These are phyloP conservation scores for Eristalis arbustorum DNA, from an alignment of 2,888 invertebrate genomes.

Conservation along the genomic window DNA sequence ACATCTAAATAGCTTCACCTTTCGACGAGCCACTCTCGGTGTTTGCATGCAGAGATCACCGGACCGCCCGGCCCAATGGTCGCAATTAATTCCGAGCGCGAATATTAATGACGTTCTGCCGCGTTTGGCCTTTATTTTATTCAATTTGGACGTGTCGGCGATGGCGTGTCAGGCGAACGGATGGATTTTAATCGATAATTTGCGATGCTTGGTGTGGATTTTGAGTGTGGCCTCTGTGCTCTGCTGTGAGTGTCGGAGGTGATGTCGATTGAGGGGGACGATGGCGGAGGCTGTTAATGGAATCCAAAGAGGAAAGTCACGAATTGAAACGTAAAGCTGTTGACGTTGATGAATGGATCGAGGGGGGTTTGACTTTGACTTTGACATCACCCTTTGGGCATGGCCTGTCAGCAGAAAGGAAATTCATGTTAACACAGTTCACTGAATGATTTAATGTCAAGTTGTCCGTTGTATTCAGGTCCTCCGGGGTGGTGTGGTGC, in stretches of 20 bases:
- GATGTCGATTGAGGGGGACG: background rate
- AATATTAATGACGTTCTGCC: conserved; percentile 23
- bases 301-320: background rate
- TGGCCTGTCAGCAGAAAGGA: background rate
- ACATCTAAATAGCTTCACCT: conserved; percentile 38
- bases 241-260: background rate
- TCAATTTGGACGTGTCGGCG: conserved; percentile 40
- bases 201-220: background rate
- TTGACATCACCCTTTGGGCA: background rate
- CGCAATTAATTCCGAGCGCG: conserved; percentile 45
- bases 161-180: background rate
- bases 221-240: background rate
- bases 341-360: background rate
- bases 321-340: background rate
- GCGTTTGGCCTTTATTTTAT: conserved; percentile 21
- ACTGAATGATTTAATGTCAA: background rate
- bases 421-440: background rate
- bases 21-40: background rate
- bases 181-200: conserved; percentile 8
- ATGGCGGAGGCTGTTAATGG: background rate
- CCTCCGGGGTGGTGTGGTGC: too few relatives aligned
- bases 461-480: background rate
- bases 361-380: background rate
- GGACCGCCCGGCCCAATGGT: background rate
- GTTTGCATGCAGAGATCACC: background rate